Evolutionary conservation across 2,113 vertebrate species (phyloP).

Genomic region (Sterrhoptilus dennistouni): DNA sequence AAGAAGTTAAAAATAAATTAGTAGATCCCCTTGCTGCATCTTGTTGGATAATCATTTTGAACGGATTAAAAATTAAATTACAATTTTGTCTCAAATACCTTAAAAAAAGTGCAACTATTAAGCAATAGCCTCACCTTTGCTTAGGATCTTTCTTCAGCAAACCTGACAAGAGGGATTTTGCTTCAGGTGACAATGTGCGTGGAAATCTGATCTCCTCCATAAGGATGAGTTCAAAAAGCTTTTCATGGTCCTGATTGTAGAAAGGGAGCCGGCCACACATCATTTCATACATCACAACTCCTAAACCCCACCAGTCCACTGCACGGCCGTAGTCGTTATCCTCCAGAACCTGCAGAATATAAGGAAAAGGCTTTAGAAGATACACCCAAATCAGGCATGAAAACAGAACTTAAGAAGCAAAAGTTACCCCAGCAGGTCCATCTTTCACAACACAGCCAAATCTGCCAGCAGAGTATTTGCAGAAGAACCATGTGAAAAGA

Average conservation of each 20-base stretch:
- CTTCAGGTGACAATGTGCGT: slow-evolving; percentile 80
- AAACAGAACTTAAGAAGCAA: background rate
- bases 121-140: slow-evolving; percentile 72
- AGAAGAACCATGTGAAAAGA: background rate
- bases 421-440: background rate
- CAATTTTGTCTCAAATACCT: background rate
- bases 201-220: slow-evolving; percentile 85
- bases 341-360: slow-evolving; percentile 77
- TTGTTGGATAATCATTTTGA: background rate
- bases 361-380: background rate
- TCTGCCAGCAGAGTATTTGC: background rate
- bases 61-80: background rate
- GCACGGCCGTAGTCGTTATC: slow-evolving; percentile 83
- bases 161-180: slow-evolving; percentile 80
- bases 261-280: slow-evolving; percentile 83
- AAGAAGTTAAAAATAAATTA: background rate
- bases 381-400: background rate
- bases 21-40: background rate
- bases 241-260: slow-evolving; percentile 85
- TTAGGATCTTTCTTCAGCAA: slow-evolving; percentile 84
- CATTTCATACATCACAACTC: slow-evolving; percentile 86
- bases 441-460: background rate
- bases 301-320: slow-evolving; percentile 85
- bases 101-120: background rate
- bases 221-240: slow-evolving; percentile 83